phyloP scores from a whole-genome alignment of 2,888 invertebrate genomes.

The Nephrotoma flavescens region DNA sequence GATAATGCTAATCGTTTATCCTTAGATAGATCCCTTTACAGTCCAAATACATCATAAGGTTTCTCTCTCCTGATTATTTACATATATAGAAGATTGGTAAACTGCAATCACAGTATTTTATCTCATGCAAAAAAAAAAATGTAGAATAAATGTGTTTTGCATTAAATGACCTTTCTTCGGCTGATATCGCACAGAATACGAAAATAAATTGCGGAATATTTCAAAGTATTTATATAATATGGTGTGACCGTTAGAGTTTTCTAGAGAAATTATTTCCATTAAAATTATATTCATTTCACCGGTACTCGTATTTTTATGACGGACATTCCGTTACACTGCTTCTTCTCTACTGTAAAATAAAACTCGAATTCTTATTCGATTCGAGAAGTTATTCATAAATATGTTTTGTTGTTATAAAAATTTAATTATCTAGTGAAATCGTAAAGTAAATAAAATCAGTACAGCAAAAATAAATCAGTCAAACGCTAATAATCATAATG shows the following conservation, averaged over 20 bases:
- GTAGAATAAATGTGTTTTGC: not conserved
- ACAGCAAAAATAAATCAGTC: not conserved
- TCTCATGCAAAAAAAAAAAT: not conserved
- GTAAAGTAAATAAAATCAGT: not conserved
- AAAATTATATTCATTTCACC: no score
- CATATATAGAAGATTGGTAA: not conserved
- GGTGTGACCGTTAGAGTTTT: not conserved
- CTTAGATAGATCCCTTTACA: no score
- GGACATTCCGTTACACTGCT: not conserved
- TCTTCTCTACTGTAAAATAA: not conserved
- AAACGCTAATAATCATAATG: not conserved
- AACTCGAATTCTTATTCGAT: not conserved
- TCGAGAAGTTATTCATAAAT: not conserved
- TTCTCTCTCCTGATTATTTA: not conserved
- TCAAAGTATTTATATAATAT: not conserved
- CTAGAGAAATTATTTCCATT: no score
- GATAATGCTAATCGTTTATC: not conserved
- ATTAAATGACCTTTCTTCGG: not conserved
- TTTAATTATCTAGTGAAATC: not conserved
- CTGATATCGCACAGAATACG: not conserved
- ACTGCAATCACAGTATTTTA: not conserved
- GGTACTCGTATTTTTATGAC: no score
- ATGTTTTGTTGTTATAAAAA: not conserved
- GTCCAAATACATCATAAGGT: not conserved
- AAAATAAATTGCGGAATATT: not conserved